Percentiles rank a stretch among this genome's conserved stretches.
These are phyloP conservation scores for Coregonus ussuriensis DNA, from an alignment of 2,797 vertebrate species.

Conservation along the genomic window DNA sequence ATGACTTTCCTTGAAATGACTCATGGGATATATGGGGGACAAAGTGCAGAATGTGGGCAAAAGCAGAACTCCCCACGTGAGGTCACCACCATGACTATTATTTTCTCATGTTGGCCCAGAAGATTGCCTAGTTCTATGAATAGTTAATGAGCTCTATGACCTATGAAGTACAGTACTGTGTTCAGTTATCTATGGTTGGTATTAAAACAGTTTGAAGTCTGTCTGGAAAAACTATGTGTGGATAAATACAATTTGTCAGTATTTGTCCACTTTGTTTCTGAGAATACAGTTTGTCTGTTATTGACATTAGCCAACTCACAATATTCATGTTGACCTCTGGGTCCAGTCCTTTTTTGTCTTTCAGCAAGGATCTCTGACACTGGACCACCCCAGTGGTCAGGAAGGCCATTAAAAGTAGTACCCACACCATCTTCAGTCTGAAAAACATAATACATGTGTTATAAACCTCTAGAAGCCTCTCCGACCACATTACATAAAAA, in stretches of 20 bases:
- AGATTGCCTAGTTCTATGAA: background rate
- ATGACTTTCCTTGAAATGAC: background rate
- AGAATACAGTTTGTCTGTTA: background rate
- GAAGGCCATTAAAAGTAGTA: slow-evolving; percentile 35
- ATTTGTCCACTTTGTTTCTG: background rate
- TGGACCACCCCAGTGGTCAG: slow-evolving; percentile 31
- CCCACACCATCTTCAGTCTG: slow-evolving; percentile 47
- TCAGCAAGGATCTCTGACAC: background rate
- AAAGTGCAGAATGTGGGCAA: slow-evolving; percentile 25
- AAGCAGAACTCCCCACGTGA: slow-evolving; percentile 8
- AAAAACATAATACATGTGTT: slow-evolving; percentile 1
- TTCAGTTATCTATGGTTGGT: background rate
- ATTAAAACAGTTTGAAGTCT: background rate
- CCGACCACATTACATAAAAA: background rate
- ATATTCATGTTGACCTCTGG: slow-evolving; percentile 82
- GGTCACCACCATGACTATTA: background rate
- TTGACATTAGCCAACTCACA: slow-evolving; percentile 56
- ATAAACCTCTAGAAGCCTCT: background rate
- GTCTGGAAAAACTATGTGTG: background rate
- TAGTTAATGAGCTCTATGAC: background rate
- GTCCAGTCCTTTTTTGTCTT: slow-evolving; percentile 52
- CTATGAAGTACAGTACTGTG: background rate
- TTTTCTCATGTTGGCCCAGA: background rate
- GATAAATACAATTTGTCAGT: background rate
- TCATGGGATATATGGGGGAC: slow-evolving; percentile 16